Base-by-base conservation (phyloP, 1,140 invertebrate genomes). In the Solenopsis fugax region DNA sequence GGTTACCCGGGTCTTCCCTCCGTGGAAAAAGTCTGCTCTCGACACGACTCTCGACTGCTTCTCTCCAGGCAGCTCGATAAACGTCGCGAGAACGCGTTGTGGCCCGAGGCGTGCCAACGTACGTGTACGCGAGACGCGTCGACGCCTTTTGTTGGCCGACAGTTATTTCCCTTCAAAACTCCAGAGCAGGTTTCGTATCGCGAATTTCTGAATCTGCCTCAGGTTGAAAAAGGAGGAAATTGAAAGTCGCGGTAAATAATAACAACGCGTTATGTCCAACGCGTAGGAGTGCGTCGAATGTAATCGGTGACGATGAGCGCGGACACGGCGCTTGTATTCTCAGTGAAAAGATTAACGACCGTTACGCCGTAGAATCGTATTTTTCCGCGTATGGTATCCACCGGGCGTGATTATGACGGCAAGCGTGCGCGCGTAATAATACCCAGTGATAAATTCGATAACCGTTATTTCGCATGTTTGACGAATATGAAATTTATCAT, bases 401-500 rank as follows among this genome's bases (percentile, higher is more conserved):
- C 24, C 24, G 67, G 24, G 41, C 21, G 64, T 41, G 37, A 72
- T 72, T 45, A 73, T 58, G 34, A 72, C 12, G 50, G 9, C 12
- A 18, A 58, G 21, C 16, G 65, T 48, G 18, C 21, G 67, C 24
- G 52, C 65, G 37, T 58, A 54, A 80, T 82, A 56, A 50, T 82
- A 45, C 3, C 52, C 41, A 16, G 62, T 69, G 80, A 82, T 82
- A 73, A 82, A 82, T 73, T 73, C 12, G 41, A 73, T 72, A 71
- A 82, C 78, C 37, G 41, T 78, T 78, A 65, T 67, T 80, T 80
- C 48, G 29, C 45, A 6, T 16, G 52, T 69, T 72, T 72, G 67
- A 72, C 54, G 52, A 82, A 72, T 48, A 73, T 73, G 54, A 82
- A 72, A 82, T 82, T 82, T 73, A 82, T 82, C 54, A 58, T 60